These are phyloP conservation scores for Dromius quadrimaculatus DNA, from an alignment of 2,888 invertebrate species.

Conservation along the genomic window DNA sequence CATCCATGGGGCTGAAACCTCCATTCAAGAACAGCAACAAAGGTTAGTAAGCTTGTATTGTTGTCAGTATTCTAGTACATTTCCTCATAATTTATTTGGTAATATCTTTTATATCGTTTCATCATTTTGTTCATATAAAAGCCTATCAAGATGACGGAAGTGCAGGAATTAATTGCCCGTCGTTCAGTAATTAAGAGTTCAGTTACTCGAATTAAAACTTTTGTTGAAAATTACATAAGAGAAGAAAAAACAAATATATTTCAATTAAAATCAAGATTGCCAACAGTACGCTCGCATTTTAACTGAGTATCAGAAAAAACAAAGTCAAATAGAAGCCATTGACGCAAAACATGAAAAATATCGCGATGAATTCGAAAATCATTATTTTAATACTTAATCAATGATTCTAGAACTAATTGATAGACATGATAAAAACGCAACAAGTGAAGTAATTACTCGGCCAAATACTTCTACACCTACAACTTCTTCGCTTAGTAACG, in stretches of 20 bases:
- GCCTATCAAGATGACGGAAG: too few relatives aligned
- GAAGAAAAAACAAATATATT: background rate
- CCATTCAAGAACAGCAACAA: too few relatives aligned
- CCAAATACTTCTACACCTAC: background rate
- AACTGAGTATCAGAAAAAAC: background rate
- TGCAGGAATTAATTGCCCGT: too few relatives aligned
- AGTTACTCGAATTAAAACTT: background rate
- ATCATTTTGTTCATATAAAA: too few relatives aligned
- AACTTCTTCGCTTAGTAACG: background rate
- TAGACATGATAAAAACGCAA: background rate
- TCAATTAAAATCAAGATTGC: background rate
- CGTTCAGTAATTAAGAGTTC: background rate
- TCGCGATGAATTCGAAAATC: background rate
- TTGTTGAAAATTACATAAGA: background rate
- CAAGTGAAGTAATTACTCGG: background rate
- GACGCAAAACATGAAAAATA: too few relatives aligned
- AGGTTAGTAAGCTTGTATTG: too few relatives aligned
- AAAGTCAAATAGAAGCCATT: background rate
- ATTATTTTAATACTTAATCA: too few relatives aligned
- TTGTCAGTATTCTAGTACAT: too few relatives aligned
- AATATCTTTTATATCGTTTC: too few relatives aligned
- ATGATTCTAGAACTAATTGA: background rate
- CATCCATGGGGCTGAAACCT: background rate
- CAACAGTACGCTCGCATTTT: background rate
- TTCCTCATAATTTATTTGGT: too few relatives aligned